phyloP scores from a whole-genome alignment of 2,888 invertebrate genomes.

The Parelbella ahira region DNA sequence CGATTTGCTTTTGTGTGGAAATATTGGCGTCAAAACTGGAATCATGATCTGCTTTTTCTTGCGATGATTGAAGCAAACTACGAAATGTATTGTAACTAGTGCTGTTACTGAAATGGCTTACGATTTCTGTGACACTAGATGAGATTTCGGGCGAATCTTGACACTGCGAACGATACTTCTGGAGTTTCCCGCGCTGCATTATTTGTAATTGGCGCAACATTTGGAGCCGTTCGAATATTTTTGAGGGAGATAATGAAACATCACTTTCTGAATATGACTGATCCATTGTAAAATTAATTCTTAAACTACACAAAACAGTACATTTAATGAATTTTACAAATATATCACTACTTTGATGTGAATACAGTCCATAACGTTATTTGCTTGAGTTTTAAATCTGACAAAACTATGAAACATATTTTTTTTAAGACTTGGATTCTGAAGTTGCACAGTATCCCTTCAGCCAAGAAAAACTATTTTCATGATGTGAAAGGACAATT shows the following conservation, averaged over 20 bases:
- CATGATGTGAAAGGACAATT: too few species aligned
- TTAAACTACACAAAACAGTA: too few species aligned
- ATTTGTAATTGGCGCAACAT: constrained; percentile 62
- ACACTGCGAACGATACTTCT: constrained; percentile 61
- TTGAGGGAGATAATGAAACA: constrained; percentile 63
- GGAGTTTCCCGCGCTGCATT: constrained; percentile 67
- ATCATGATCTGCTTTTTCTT: constrained; percentile 42
- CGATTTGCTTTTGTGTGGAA: constrained; percentile 43
- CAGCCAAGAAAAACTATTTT: too few species aligned
- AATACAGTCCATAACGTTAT: too few species aligned
- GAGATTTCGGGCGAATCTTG: constrained; percentile 56
- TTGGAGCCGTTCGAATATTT: constrained; percentile 66
- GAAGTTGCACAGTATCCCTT: too few species aligned
- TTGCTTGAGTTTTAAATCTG: too few species aligned
- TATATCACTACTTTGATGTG: too few species aligned
- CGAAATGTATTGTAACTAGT: constrained; percentile 70
- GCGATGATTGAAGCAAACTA: constrained; percentile 57
- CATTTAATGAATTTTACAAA: too few species aligned
- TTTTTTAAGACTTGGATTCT: too few species aligned
- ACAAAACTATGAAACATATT: too few species aligned
- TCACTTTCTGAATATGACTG: constrained; percentile 63
- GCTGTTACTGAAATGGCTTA: constrained; percentile 66
- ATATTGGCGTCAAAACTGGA: constrained; percentile 32
- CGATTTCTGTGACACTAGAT: constrained; percentile 61
- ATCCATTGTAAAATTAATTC: too few species aligned